phyloP scores from a whole-genome alignment of 2,888 invertebrate genomes.

The Silvanus unidentatus region DNA sequence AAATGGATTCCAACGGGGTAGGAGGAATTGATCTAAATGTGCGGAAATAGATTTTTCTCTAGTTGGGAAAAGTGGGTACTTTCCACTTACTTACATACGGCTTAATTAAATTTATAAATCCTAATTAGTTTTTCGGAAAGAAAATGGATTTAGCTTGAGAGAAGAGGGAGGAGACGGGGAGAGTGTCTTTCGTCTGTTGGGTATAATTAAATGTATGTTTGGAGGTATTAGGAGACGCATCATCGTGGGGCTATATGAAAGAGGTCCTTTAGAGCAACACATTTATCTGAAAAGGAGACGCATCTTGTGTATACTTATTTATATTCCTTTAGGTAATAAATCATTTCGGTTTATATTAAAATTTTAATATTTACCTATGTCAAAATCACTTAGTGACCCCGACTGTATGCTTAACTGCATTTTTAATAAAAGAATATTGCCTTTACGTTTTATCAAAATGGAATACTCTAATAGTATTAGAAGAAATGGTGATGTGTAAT shows the following conservation, averaged over 20 bases:
- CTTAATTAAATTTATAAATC: constrained; percentile 16
- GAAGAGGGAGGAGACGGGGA: constrained; percentile 6
- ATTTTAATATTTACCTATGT: constrained; percentile 34
- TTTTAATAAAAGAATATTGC: too few species aligned
- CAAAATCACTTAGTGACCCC: constrained; percentile 28
- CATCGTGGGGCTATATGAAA: not conserved
- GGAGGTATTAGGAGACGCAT: constrained; percentile 4
- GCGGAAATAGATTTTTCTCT: too few species aligned
- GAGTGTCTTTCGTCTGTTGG: constrained; percentile 12
- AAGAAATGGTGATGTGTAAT: too few species aligned
- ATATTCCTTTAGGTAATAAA: constrained; percentile 21
- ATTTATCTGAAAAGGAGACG: constrained; percentile 20
- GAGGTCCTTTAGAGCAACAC: constrained; percentile 1
- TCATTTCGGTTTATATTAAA: constrained; percentile 29
- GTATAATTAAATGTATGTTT: constrained; percentile 17
- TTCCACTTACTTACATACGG: constrained; percentile 1
- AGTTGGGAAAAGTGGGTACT: too few species aligned
- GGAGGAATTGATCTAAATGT: too few species aligned
- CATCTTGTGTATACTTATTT: constrained; percentile 11
- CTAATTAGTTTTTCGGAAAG: constrained; percentile 9
- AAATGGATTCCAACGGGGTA: too few species aligned
- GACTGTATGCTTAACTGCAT: constrained; percentile 15
- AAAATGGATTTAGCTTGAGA: constrained; percentile 14
- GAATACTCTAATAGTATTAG: too few species aligned
- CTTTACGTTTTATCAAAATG: too few species aligned